These are phyloP conservation scores for Pristionchus exspectatus DNA, from an alignment of 2,888 invertebrate genomes.

Conservation along the genomic window DNA sequence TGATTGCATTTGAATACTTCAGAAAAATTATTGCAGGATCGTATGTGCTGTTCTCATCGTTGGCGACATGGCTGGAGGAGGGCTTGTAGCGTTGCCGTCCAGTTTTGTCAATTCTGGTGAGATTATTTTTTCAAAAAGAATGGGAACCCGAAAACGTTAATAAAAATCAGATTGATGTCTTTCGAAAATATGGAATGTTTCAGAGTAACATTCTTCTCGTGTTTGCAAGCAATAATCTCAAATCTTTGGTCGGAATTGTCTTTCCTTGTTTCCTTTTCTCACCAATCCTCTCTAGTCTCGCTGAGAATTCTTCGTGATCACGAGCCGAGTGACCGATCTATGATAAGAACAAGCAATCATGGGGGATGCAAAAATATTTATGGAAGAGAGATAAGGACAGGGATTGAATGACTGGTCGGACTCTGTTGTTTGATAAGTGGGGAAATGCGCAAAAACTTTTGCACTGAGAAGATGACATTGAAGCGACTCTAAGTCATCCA, in stretches of 20 bases:
- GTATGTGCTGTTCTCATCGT: constrained; percentile 66
- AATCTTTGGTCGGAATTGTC: neutral
- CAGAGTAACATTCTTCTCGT: neutral
- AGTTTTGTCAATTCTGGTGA: constrained; percentile 63
- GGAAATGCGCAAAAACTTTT: neutral
- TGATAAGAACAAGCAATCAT: constrained; percentile 1
- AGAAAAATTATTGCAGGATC: constrained; percentile 53
- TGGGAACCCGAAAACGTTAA: neutral
- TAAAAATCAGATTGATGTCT: no score
- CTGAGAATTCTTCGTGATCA: neutral
- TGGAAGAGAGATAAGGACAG: neutral
- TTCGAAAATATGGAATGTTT: no score
- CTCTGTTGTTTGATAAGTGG: neutral
- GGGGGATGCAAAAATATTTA: constrained; percentile 26
- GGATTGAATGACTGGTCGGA: neutral
- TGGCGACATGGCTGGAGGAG: constrained; percentile 69
- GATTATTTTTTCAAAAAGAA: neutral
- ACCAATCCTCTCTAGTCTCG: constrained; percentile 33
- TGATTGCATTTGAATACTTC: neutral
- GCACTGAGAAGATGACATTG: neutral
- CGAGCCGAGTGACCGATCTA: neutral
- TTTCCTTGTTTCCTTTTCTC: neutral
- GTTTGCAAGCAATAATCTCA: neutral
- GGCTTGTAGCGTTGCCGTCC: constrained; percentile 67
- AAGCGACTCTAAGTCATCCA: no score